Percentiles rank a stretch among this genome's conserved stretches.
phyloP scores from a whole-genome alignment of 35 echinoderm and acorn worm species.

The Ophioderma brevispina region DNA sequence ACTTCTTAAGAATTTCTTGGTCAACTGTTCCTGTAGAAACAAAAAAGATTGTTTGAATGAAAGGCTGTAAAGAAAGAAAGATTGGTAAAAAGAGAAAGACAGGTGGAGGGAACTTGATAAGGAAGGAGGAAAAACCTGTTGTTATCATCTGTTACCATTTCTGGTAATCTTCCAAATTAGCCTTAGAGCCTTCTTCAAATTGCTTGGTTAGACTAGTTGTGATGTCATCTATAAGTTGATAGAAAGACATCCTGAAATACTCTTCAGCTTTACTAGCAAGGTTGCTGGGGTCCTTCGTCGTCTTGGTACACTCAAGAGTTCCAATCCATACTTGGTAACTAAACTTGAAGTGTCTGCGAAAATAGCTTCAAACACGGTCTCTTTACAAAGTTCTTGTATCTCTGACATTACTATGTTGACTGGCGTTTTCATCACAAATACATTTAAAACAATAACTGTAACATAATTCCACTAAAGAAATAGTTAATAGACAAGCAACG shows the following conservation, averaged over 20 bases:
- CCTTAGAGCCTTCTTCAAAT: conserved; percentile 22
- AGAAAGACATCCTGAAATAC: conserved; percentile 18
- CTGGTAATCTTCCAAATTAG: conserved; percentile 7
- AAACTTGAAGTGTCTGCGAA: conserved; percentile 20
- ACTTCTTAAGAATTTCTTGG: conserved; percentile 16
- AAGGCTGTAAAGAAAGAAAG: too few relatives aligned
- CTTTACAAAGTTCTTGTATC: conserved; percentile 10
- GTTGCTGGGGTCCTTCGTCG: conserved; percentile 21
- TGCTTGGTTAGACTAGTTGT: conserved; percentile 3
- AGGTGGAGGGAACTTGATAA: too few relatives aligned
- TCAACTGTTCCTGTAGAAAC: conserved; percentile 29
- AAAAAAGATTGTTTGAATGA: not conserved
- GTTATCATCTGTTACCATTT: conserved; percentile 14
- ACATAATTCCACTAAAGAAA: too few relatives aligned
- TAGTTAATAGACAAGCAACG: too few relatives aligned
- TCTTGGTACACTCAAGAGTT: conserved; percentile 3
- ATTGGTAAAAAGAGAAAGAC: too few relatives aligned
- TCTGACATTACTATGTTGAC: conserved; percentile 26
- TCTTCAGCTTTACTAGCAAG: conserved; percentile 21
- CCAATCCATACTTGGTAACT: not conserved
- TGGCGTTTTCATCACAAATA: conserved; percentile 27
- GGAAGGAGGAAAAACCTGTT: not conserved
- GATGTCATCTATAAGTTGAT: conserved; percentile 27
- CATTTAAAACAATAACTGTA: too few relatives aligned
- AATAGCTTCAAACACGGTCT: conserved; percentile 30